Percentiles rank a stretch among this genome's conserved stretches.
These are phyloP conservation scores for Tetragnatha montana DNA, from an alignment of 2,888 invertebrate genomes.

Conservation along the genomic window DNA sequence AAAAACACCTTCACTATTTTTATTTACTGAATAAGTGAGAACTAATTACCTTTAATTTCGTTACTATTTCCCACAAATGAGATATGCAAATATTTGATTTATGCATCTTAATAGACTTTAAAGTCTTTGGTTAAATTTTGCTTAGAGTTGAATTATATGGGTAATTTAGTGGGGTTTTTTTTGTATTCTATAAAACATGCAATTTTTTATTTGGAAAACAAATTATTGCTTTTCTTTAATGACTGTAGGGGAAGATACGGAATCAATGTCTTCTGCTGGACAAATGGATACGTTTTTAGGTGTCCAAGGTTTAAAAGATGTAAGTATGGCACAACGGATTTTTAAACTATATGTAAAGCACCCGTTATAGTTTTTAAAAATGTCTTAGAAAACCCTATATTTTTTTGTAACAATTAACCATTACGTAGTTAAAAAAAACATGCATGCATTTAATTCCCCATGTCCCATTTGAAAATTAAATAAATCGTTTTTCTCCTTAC, in stretches of 20 bases:
- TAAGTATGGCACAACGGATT: neutral
- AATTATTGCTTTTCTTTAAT: neutral
- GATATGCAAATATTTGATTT: too few species aligned
- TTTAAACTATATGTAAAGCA: neutral
- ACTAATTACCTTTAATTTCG: too few species aligned
- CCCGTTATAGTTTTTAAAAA: neutral
- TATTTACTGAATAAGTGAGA: too few species aligned
- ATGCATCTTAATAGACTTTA: too few species aligned
- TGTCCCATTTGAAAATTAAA: neutral
- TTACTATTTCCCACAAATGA: too few species aligned
- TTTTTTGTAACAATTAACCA: neutral
- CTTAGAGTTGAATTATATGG: too few species aligned
- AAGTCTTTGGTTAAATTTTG: too few species aligned
- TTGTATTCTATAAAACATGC: too few species aligned
- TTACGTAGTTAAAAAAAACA: neutral
- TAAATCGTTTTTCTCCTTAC: conserved; percentile 3
- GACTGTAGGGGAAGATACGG: conserved; percentile 83
- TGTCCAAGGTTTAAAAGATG: conserved; percentile 77
- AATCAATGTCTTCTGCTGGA: conserved; percentile 87
- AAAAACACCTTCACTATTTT: too few species aligned
- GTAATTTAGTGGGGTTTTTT: too few species aligned
- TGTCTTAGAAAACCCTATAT: neutral
- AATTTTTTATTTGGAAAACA: neutral
- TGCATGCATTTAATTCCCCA: neutral
- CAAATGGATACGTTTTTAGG: conserved; percentile 88